These are phyloP conservation scores for Rhinolophus sinicus DNA, from an alignment of 2,113 vertebrate species.

Conservation along the genomic window DNA sequence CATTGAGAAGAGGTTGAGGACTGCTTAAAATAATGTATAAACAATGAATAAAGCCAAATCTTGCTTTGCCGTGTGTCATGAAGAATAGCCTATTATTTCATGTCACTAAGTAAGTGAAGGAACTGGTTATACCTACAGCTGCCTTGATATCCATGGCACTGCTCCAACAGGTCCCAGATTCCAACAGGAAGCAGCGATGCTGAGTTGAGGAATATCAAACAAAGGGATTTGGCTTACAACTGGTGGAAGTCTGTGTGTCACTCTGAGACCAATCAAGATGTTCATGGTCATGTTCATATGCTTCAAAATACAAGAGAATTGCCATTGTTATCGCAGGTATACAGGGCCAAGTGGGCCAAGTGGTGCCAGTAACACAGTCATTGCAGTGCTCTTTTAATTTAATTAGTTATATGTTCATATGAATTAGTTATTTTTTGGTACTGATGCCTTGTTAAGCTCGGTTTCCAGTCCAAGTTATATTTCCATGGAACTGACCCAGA, in stretches of 20 bases:
- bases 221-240: background rate
- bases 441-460: background rate
- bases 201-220: background rate
- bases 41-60: constrained; percentile 9
- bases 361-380: background rate
- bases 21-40: background rate
- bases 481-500: background rate
- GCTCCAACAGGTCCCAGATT: constrained; percentile 23
- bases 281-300: background rate
- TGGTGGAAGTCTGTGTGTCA: background rate
- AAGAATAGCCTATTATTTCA: constrained; percentile 41
- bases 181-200: background rate
- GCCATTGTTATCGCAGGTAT: background rate
- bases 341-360: background rate
- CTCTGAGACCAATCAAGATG: background rate
- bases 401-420: background rate
- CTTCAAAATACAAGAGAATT: background rate
- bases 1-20: constrained; percentile 18
- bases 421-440: background rate
- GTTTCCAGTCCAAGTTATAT: background rate
- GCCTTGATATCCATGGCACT: constrained; percentile 52
- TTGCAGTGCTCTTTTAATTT: background rate
- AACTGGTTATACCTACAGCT: constrained; percentile 27
- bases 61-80: constrained; percentile 25
- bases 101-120: constrained; percentile 49